These are phyloP conservation scores for Melozone crissalis DNA, from an alignment of 2,113 vertebrate genomes.

Conservation along the genomic window DNA sequence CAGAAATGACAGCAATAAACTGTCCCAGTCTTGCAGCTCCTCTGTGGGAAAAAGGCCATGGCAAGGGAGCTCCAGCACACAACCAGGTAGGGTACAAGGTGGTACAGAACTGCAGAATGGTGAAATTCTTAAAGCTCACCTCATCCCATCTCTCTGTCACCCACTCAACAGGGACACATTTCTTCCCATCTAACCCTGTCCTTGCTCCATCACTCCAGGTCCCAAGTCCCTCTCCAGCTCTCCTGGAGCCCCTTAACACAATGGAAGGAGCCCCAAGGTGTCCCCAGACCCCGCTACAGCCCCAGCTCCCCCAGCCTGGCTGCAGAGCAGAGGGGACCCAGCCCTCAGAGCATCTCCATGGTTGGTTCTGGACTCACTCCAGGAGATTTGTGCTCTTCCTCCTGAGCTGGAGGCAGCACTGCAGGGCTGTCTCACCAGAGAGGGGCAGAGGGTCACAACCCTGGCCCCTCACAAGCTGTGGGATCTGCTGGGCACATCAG, in stretches of 20 bases:
- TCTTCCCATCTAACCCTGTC: background rate
- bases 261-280: background rate
- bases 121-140: background rate
- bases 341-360: background rate
- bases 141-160: background rate
- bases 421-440: background rate
- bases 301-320: background rate
- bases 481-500: background rate
- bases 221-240: background rate
- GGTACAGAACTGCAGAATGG: background rate
- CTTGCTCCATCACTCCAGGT: background rate
- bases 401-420: background rate
- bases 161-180: background rate
- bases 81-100: background rate
- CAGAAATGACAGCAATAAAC: background rate
- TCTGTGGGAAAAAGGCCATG: accelerated
- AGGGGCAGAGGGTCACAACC: background rate
- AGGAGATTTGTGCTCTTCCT: background rate
- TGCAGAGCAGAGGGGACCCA: background rate
- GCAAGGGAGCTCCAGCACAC: background rate
- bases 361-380: background rate
- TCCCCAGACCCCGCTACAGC: background rate
- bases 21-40: accelerated
- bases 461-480: accelerated
- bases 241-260: background rate